Conservation (phyloP, 2,888 invertebrate species). For the Bimastos eiseni region DNA sequence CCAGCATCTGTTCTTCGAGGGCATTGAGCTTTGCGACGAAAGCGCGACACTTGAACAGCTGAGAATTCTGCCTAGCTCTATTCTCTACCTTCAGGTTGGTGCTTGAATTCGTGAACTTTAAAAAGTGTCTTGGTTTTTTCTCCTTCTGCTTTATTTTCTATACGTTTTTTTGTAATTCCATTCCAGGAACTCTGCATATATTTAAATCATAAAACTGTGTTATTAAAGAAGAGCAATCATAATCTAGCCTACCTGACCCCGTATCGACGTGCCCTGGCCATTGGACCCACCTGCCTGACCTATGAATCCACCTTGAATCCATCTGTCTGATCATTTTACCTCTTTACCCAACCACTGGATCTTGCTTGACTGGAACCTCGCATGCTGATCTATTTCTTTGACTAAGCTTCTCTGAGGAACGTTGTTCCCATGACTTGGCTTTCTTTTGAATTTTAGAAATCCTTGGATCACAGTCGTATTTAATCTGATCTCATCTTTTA, state of each 20-base stretch:
- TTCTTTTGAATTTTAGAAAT: too few species aligned
- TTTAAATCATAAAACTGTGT: not conserved
- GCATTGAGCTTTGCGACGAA: slow-evolving; percentile 52
- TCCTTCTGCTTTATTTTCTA: not conserved
- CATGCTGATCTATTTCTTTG: too few species aligned
- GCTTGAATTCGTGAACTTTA: not conserved
- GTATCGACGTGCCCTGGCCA: too few species aligned
- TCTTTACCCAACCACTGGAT: too few species aligned
- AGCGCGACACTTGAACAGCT: slow-evolving; percentile 54
- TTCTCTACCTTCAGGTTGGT: slow-evolving; percentile 54
- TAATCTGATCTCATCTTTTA: too few species aligned
- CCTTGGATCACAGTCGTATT: too few species aligned
- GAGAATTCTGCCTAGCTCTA: slow-evolving; percentile 53
- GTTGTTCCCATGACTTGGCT: too few species aligned
- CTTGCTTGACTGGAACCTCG: too few species aligned
- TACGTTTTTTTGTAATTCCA: not conserved
- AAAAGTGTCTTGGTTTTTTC: not conserved
- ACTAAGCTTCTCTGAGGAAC: too few species aligned
- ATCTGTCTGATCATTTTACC: too few species aligned
- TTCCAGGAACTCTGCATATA: not conserved
- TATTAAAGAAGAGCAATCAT: not conserved
- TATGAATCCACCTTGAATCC: too few species aligned
- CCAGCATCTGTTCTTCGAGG: slow-evolving; percentile 60
- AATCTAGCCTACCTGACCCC: not conserved
- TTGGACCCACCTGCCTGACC: too few species aligned